Evolutionary conservation across 1,140 invertebrate genomes (phyloP).

Genomic region (Ceratosolen solmsi): DNA sequence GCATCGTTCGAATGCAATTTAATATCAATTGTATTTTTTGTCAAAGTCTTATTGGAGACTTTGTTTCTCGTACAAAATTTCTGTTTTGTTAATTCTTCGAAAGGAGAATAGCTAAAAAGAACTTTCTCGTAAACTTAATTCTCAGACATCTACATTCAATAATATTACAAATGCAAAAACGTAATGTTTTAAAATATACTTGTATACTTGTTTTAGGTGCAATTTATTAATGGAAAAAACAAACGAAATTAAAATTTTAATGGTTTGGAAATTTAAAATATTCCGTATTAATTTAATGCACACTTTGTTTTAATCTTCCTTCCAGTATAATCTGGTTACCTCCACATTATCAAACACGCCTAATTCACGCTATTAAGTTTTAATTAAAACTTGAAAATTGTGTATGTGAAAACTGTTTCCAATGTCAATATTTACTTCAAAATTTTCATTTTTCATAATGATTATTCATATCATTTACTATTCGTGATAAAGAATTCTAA

Average conservation of each 20-base stretch:
- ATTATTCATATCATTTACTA: background rate
- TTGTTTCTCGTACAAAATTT: too few species aligned
- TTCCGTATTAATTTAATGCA: background rate
- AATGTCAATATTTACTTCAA: background rate
- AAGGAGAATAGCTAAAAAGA: background rate
- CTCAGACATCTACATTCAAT: background rate
- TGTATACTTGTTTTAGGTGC: background rate
- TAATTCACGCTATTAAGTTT: slow-evolving; percentile 21
- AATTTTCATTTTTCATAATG: background rate
- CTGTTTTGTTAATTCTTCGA: too few species aligned
- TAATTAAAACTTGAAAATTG: slow-evolving; percentile 31
- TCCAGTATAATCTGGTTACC: slow-evolving; percentile 21
- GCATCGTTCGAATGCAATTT: too few species aligned
- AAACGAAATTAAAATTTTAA: too few species aligned
- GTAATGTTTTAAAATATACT: too few species aligned
- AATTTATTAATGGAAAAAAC: too few species aligned
- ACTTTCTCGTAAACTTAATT: background rate
- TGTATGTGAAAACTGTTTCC: background rate
- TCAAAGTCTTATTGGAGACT: too few species aligned
- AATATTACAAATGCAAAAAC: background rate
- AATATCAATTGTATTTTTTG: too few species aligned
- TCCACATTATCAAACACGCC: background rate
- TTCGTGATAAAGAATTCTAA: too few species aligned
- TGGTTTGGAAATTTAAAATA: background rate
- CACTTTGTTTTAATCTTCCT: background rate